A percentile compares a stretch with the other conserved stretches of the same genome.
These are phyloP conservation scores for Potamilus streckersoni DNA, from an alignment of 1,140 invertebrate genomes.

Conservation along the genomic window DNA sequence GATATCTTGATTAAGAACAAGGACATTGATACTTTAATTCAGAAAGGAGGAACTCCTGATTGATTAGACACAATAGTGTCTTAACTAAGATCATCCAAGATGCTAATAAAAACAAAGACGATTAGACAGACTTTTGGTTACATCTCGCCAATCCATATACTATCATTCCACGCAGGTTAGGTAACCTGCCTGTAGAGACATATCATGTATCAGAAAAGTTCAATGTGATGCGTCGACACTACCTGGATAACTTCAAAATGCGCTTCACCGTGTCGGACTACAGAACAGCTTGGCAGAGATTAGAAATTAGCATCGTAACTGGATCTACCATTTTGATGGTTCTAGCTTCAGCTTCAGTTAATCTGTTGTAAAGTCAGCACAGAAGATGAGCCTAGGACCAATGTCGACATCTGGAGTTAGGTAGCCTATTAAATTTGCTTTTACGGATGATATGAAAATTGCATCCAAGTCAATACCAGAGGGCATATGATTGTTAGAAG, in stretches of 20 bases:
- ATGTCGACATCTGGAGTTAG: conserved; percentile 3
- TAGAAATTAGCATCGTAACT: conserved; percentile 22
- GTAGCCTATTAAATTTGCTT: conserved; percentile 20
- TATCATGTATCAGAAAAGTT: conserved; percentile 19
- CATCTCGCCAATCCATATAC: conserved; percentile 21
- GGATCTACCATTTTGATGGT: conserved; percentile 21
- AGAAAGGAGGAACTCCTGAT: conserved; percentile 19
- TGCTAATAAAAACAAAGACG: conserved; percentile 15
- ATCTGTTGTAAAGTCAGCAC: conserved; percentile 11
- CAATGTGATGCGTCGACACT: neutral
- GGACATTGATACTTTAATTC: conserved; percentile 23
- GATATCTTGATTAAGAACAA: neutral
- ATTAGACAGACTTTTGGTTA: conserved; percentile 26
- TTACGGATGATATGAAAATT: conserved; percentile 29
- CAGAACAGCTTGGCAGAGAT: conserved; percentile 27
- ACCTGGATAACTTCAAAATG: conserved; percentile 16
- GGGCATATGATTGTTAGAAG: conserved; percentile 14
- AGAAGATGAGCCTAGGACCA: conserved; percentile 20
- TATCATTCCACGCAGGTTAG: conserved; percentile 13
- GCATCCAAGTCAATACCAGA: conserved; percentile 24
- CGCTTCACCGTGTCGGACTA: conserved; percentile 20
- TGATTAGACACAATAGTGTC: conserved; percentile 15
- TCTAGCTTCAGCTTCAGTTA: conserved; percentile 7
- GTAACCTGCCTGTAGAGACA: conserved; percentile 11
- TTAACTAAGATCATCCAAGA: conserved; percentile 17